Base-by-base conservation (phyloP, 2,888 invertebrate species). In the Leptogaster cylindrica region DNA sequence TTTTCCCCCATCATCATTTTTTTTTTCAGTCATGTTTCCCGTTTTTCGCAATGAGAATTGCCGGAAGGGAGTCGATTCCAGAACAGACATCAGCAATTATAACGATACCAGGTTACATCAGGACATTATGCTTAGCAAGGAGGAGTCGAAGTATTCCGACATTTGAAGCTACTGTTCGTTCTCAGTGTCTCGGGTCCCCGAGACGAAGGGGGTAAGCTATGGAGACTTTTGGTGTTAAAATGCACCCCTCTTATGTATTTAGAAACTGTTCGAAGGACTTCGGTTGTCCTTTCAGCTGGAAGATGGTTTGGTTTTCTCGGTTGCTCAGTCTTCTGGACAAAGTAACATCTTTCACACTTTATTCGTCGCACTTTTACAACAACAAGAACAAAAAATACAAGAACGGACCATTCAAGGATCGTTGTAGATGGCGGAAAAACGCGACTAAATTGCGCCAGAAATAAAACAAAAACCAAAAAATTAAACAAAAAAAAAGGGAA, bases 21-120 rank as follows among this genome's bases (percentile, higher is more conserved):
- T n/a, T n/a, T n/a, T n/a, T n/a, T n/a, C n/a, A n/a, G n/a, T n/a
- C n/a, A n/a, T n/a, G n/a, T n/a, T n/a, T n/a, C n/a, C n/a, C n/a
- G n/a, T n/a, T n/a, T n/a, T n/a, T n/a, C 55, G 12, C 20, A 7
- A 61, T 44, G 61, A 41, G 44, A 14, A 44, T 28, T 25, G 61
- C 44, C 61, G 61, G 44, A 61, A 61, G 44, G 61, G 8, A 28
- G 27, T 36, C 61, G 28, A 44, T 61, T 61, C 36, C 44, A 44
- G 61, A 44, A 44, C 27, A 61, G 61, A 61, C 44, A 61, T 61
- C 61, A 61, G 44, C 61, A 61, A 61, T 61, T 61, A 61, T 18
- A 61, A 44, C n/a, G 41, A 27, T 10, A 36, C 20, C 14, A 55
- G 55, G 10, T 36, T 55, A 36, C 55, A 55, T 52, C 31, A 18